Evolutionary conservation across 37 sponge, comb jelly and placozoan genomes (phyloP), one percentile per base, ranked within the genome.

Genomic region (Spongilla lacustris): DNA sequence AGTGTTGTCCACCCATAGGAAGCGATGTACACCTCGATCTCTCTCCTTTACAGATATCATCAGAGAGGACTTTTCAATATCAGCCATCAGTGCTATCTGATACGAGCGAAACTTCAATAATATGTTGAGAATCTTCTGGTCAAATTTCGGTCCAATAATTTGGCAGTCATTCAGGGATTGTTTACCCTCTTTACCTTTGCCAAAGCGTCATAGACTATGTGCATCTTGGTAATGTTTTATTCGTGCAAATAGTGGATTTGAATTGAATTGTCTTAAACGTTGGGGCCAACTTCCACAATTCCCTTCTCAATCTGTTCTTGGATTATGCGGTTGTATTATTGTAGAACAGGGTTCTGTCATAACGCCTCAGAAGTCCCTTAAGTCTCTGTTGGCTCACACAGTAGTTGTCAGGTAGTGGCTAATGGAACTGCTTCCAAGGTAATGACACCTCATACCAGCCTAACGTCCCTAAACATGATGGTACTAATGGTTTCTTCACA

Each of bases 261-360:
- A 58, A 17, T 19, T 58, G 58, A 58, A 17, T 58, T 58, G 12
- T 17, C 58, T 10, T 58, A 8, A 19, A 58, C 58, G 58, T 58
- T 58, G 58, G 58, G 58, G 58, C 19, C n/a, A n/a, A 46, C 8
- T 8, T 46, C 8, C 46, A 9, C 5, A 4, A 90, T 90, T 46
- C 91, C 86, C 77, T 68, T 81, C 27, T 33, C 36, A 2, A 91
- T 17, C 86, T 46, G 83, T 0, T 86, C 79, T 66, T 83, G 33
- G n/a, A 91, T 86, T 26, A 71, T 37, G 26, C 13, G n/a, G 36
- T 91, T 48, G 36, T 46, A 46, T 4, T 46, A 4, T 46, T 46
- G 46, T 46, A 46, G 46, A 46, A 46, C 46, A 46, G 46, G 46
- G 46, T 46, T 46, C 46, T 46, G 46, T 8, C 46, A 8, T 46